A percentile compares a stretch with the other conserved stretches of the same genome.
Evolutionary conservation across 2,888 invertebrate species (phyloP).

Genomic region (Salticus scenicus): DNA sequence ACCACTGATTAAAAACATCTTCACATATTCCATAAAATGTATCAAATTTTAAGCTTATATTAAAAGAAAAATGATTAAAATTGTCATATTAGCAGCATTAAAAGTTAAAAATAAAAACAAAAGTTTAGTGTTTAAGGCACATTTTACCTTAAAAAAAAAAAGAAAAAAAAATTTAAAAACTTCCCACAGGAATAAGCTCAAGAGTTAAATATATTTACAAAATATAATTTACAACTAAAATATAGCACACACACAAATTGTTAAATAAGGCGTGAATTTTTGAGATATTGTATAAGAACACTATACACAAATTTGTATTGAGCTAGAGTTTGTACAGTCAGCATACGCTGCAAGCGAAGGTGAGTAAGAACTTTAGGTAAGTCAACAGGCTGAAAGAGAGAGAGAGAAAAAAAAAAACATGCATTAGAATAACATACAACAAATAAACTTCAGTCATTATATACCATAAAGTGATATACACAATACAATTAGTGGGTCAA

Average conservation of each 20-base stretch:
- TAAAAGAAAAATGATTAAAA: too few relatives aligned
- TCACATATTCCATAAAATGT: too few relatives aligned
- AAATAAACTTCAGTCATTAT: too few relatives aligned
- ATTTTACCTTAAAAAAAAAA: neutral
- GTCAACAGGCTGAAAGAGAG: slow-evolving; percentile 79
- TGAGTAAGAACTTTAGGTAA: slow-evolving; percentile 87
- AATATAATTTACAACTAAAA: slow-evolving; percentile 10
- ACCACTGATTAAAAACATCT: too few relatives aligned
- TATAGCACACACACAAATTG: neutral
- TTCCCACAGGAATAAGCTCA: slow-evolving; percentile 22
- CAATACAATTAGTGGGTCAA: too few relatives aligned
- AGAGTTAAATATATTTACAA: slow-evolving; percentile 19
- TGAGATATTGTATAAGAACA: slow-evolving; percentile 88
- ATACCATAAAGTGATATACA: too few relatives aligned
- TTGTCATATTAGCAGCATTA: too few relatives aligned
- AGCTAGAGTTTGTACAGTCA: slow-evolving; percentile 89
- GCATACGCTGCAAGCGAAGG: slow-evolving; percentile 90
- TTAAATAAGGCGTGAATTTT: slow-evolving; percentile 90
- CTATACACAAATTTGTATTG: slow-evolving; percentile 93
- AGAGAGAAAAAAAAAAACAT: neutral
- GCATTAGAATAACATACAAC: too few relatives aligned
- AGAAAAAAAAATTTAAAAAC: neutral
- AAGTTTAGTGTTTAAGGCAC: slow-evolving; percentile 12
- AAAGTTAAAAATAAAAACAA: too few relatives aligned
- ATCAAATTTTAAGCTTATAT: too few relatives aligned